Evolutionary conservation across 2,888 invertebrate species (phyloP), one percentile per base, ranked within the genome.

Genomic region (Theretra japonica): DNA sequence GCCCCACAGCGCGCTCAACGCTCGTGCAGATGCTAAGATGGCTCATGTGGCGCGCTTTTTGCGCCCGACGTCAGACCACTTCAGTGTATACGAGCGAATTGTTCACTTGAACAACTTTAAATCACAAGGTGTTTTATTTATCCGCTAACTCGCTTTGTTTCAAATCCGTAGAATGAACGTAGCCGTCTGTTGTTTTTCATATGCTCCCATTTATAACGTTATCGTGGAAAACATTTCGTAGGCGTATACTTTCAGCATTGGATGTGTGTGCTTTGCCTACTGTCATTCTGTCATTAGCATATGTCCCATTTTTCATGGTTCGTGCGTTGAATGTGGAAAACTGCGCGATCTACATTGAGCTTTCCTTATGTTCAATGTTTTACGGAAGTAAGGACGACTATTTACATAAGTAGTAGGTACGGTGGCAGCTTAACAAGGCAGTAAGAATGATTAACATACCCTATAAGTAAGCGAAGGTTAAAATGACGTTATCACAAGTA

Each of bases 401-500:
- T 48, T 23, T 48, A 65, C 5, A 48, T 5, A 28, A n/a, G n/a
- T n/a, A n/a, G n/a, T 65, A 65, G 11, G 11, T 41, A 23, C 48
- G 23, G 41, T 23, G 41, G 17, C 48, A 48, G 23, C 5, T 48
- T 5, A 15, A 65, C 48, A 65, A 6, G 17, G 5, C 23, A 23
- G 23, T 48, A 65, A 48, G 48, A 48, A 65, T 65, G 65, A 65
- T 65, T 65, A 65, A 65, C 41, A 65, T 48, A 41, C 65, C 65
- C 23, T 65, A 25, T 48, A 65, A 48, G 65, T 48, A 65, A 65
- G 23, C 65, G 15, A 23, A 65, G 58, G 41, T 65, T 48, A 48
- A 48, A 75, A 81, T 79, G 76, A 77, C 79, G 77, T 65, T 79
- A 81, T 80, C 81, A 78, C 76, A 79, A 81, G 80, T 75, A 78